A percentile compares a stretch with the other conserved stretches of the same genome.
Evolutionary conservation across 2,113 vertebrate species (phyloP).

Genomic region (Agelaius tricolor): DNA sequence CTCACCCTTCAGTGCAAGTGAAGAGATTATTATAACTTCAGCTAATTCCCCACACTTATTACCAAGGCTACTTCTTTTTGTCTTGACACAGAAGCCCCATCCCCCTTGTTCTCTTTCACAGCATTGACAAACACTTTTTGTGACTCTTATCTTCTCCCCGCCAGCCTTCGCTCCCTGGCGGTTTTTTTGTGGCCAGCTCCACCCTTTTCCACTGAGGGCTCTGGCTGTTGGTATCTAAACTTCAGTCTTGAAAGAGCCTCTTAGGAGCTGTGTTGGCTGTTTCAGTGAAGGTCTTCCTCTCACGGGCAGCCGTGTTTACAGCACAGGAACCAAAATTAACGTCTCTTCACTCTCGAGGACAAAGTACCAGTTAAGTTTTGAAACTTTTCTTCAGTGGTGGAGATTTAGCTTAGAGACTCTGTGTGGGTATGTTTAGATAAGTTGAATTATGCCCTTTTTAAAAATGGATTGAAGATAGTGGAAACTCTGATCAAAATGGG

Average conservation of each 20-base stretch:
- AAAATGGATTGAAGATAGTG: neutral
- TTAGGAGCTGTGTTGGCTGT: fast-evolving
- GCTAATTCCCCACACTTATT: neutral
- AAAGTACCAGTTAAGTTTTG: constrained; percentile 41
- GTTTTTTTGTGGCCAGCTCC: constrained; percentile 58
- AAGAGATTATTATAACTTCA: neutral
- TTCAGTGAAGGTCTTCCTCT: neutral
- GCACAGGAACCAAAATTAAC: neutral
- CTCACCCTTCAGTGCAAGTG: neutral
- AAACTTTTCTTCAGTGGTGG: neutral
- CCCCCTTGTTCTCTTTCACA: neutral
- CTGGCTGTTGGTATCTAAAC: constrained; percentile 31
- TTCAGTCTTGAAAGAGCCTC: neutral
- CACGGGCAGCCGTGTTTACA: neutral
- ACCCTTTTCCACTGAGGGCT: constrained; percentile 43
- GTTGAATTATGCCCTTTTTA: neutral
- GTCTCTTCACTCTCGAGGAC: neutral
- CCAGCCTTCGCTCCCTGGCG: constrained; percentile 43
- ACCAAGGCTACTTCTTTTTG: neutral
- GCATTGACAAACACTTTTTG: neutral
- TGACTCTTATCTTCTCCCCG: constrained; percentile 32
- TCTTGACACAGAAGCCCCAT: neutral
- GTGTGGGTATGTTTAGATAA: neutral
- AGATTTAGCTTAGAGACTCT: neutral
- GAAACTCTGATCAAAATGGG: neutral